Percentiles rank a stretch among this genome's conserved stretches.
phyloP scores from a whole-genome alignment of 2,113 vertebrate species.

The Myiozetetes cayanensis region DNA sequence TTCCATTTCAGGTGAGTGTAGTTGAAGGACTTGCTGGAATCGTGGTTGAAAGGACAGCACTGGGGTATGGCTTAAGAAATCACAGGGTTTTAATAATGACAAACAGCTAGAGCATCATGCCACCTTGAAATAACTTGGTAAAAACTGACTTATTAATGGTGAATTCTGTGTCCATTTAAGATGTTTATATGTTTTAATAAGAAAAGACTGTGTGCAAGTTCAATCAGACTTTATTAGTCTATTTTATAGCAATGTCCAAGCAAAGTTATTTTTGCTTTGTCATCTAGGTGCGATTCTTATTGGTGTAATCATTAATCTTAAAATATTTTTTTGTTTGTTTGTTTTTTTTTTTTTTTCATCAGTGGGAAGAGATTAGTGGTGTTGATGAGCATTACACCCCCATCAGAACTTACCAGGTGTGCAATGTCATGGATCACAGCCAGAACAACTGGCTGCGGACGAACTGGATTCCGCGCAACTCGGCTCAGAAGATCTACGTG shows the following conservation, averaged over 20 bases:
- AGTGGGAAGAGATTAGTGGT: slow-evolving; percentile 99
- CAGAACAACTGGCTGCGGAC: slow-evolving; percentile 99
- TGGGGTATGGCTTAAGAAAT: neutral
- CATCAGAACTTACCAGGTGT: slow-evolving; percentile 98
- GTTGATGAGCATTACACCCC: slow-evolving; percentile 98
- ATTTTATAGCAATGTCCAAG: neutral
- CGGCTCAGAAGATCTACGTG: slow-evolving; percentile 96
- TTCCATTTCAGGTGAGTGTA: neutral
- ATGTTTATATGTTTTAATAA: neutral
- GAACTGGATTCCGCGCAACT: slow-evolving; percentile 95
- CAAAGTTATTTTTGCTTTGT: neutral
- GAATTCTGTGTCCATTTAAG: neutral
- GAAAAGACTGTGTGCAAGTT: neutral
- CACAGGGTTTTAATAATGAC: neutral
- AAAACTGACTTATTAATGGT: neutral
- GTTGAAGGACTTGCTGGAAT: neutral
- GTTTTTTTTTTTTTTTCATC: neutral
- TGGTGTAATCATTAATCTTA: neutral
- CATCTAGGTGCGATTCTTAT: neutral
- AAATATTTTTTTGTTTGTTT: neutral
- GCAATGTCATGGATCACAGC: slow-evolving; percentile 98
- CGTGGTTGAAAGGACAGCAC: neutral
- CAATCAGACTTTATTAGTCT: neutral
- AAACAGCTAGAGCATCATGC: neutral
- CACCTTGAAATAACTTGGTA: neutral